phyloP scores from a whole-genome alignment of 2,888 invertebrate genomes.

The Alsophila aescularia region DNA sequence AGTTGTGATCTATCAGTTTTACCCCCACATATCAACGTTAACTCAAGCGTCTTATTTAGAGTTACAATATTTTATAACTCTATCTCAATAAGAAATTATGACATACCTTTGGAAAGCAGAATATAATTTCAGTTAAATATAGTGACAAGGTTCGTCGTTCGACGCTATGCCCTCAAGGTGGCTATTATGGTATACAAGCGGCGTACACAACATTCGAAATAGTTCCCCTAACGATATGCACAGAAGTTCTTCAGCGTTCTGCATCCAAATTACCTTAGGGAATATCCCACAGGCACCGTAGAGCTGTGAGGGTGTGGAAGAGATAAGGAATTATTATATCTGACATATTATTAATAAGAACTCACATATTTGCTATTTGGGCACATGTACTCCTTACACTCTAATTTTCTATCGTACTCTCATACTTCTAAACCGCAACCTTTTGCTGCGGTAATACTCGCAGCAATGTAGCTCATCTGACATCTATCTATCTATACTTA shows the following conservation, averaged over 20 bases:
- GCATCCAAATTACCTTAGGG: slow-evolving; percentile 75
- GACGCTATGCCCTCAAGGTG: slow-evolving; percentile 56
- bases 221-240: slow-evolving; percentile 69
- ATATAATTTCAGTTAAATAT: not conserved
- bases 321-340: too few relatives aligned
- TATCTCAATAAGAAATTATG: not conserved
- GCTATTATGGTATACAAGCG: slow-evolving; percentile 68
- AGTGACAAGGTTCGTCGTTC: not conserved
- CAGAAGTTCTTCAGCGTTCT: slow-evolving; percentile 70
- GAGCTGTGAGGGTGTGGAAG: slow-evolving; percentile 35
- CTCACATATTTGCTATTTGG: too few relatives aligned
- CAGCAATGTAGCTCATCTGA: too few relatives aligned
- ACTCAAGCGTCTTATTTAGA: not conserved
- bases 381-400: too few relatives aligned
- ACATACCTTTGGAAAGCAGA: not conserved
- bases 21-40: not conserved
- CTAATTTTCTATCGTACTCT: too few relatives aligned
- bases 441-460: too few relatives aligned
- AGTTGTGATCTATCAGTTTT: too few relatives aligned
- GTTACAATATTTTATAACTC: not conserved
- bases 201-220: slow-evolving; percentile 58
- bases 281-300: slow-evolving; percentile 40
- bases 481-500: too few relatives aligned
- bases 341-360: too few relatives aligned
- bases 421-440: too few relatives aligned